Base-by-base conservation (phyloP, 2,797 vertebrate species). In the Hoplostethus atlanticus region DNA sequence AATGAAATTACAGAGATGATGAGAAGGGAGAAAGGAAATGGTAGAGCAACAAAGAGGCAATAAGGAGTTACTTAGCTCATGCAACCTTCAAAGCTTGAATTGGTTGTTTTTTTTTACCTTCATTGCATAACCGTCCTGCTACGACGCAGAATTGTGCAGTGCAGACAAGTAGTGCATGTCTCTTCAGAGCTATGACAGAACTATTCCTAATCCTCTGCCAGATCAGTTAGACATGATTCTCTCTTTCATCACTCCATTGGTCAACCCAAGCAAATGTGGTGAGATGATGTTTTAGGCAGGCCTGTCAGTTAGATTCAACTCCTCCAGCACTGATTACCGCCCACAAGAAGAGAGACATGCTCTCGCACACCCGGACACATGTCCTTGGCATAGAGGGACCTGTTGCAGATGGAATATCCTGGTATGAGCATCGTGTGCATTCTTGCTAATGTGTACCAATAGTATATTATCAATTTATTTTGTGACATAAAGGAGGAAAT, bases 261-360 rank as follows among this genome's bases (percentile, higher is more conserved):
- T 4, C 25, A 5, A 56, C 11, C 53, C 11, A 34, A 25, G 3
- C 28, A 15, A 56, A 58, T 71, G 68, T 67, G 44, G 21, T 21
- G 21, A 21, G 21, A 21, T 42, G 59, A 68, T 56, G 62, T 13
- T 77, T 74, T 11, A 52, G 56, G 64, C 54, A 64, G 4, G 17
- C 25, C 56, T 54, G 51, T 64, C 68, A 50, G 53, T 47, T 53
- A 36, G 53, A 60, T 61, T 17, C 28, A 9, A 25, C 30, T n/a
- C 40, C 6, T 10, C 13, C 9, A n/a, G 64, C 34, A 0, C 44
- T 51, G 62, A 68, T 30, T 73, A 16, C 10, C 53, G 44, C 31
- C 64, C 70, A 40, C 54, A 55, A 54, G 21, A 48, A 65, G 5
- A 10, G 34, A 28, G 0, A n/a, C 34, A 21, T 21, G 21, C 48